A percentile compares a stretch with the other conserved stretches of the same genome.
Evolutionary conservation across 2,888 invertebrate species (phyloP).

Genomic region (Habrosyne pyritoides): DNA sequence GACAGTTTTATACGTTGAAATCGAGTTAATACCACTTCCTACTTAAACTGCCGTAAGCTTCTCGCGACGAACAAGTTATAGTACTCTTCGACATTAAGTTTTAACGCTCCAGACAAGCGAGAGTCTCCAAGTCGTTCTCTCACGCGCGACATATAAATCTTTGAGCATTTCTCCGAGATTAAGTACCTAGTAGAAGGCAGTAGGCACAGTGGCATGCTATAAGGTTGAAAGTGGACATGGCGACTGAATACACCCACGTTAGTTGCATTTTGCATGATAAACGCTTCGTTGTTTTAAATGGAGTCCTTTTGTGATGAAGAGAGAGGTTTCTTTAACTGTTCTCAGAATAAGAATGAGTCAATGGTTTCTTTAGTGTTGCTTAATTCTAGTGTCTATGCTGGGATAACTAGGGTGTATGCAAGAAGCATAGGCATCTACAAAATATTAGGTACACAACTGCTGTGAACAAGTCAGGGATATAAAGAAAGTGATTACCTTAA

Average conservation of each 20-base stretch:
- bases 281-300: background rate
- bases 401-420: too few species aligned
- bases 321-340: background rate
- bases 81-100: slow-evolving; percentile 64
- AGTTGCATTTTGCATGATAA: background rate
- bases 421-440: too few species aligned
- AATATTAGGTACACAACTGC: too few species aligned
- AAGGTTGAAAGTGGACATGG: slow-evolving; percentile 20
- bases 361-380: too few species aligned
- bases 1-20: slow-evolving; percentile 2
- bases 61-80: slow-evolving; percentile 56
- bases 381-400: too few species aligned
- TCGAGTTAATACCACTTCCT: slow-evolving; percentile 19
- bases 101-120: slow-evolving; percentile 50
- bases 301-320: background rate
- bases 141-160: slow-evolving; percentile 45
- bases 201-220: slow-evolving; percentile 3
- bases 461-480: too few species aligned
- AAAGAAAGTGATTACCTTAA: too few species aligned
- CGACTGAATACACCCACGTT: slow-evolving; percentile 10
- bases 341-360: too few species aligned
- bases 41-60: slow-evolving; percentile 26
- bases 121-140: slow-evolving; percentile 31
- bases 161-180: slow-evolving; percentile 32
- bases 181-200: background rate